Percentiles rank a stretch among this genome's conserved stretches.
Conservation (phyloP, 1,140 invertebrate genomes). For the Drosophila quadrilineata region DNA sequence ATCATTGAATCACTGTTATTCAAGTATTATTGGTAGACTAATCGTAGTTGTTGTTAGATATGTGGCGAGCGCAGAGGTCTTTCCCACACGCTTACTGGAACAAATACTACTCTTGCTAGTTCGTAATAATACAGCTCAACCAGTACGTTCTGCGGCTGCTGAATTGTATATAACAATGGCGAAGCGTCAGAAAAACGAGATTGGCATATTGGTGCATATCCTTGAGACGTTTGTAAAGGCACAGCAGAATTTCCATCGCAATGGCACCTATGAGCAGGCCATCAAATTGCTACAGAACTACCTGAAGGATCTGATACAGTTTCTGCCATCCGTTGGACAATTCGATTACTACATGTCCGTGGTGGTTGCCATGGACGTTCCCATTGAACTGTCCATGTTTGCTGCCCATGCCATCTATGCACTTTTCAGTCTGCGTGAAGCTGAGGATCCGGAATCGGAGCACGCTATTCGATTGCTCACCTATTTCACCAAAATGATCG, state of each 20-base stretch:
- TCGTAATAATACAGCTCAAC: constrained; percentile 13
- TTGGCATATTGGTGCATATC: constrained; percentile 44
- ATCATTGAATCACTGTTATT: neutral
- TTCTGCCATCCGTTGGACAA: constrained; percentile 10
- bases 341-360: constrained; percentile 29
- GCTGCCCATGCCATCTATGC: constrained; percentile 35
- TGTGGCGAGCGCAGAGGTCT: constrained; percentile 39
- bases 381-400: constrained; percentile 38
- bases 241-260: neutral
- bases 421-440: constrained; percentile 17
- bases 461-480: constrained; percentile 26
- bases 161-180: constrained; percentile 45
- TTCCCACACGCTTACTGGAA: constrained; percentile 43
- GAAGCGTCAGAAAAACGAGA: constrained; percentile 23
- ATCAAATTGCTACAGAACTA: constrained; percentile 19
- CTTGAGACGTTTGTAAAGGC: constrained; percentile 45
- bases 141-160: constrained; percentile 30
- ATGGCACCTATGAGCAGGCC: constrained; percentile 13
- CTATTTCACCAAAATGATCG: constrained; percentile 11
- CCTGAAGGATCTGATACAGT: constrained; percentile 25
- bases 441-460: constrained; percentile 9
- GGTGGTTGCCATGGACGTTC: constrained; percentile 2
- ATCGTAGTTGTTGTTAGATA: constrained; percentile 6
- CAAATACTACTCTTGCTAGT: constrained; percentile 33
- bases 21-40: too few relatives aligned